A percentile compares a stretch with the other conserved stretches of the same genome.
These are phyloP conservation scores for Arvicanthis niloticus DNA, from an alignment of 2,113 vertebrate species.

Conservation along the genomic window DNA sequence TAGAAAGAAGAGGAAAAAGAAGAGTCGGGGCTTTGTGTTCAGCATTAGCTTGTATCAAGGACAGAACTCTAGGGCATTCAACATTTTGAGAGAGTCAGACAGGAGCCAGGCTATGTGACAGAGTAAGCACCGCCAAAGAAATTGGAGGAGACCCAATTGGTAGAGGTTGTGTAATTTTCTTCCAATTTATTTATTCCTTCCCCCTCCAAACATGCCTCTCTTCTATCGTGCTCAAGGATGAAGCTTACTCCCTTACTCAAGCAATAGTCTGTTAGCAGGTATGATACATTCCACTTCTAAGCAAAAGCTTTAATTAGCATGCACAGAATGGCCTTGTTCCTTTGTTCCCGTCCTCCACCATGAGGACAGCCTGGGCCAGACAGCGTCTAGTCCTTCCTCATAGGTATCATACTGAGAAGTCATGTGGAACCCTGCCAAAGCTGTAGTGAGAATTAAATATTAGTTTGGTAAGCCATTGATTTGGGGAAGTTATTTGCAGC, in stretches of 20 bases:
- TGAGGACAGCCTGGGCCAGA: slow-evolving; percentile 25
- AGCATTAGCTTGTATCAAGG: not conserved
- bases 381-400: not conserved
- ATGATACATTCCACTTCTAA: not conserved
- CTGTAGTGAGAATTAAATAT: not conserved
- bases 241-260: not conserved
- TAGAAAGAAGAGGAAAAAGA: not conserved
- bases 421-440: not conserved
- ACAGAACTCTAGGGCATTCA: not conserved
- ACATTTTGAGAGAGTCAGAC: not conserved
- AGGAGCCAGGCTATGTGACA: not conserved
- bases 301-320: slow-evolving; percentile 43
- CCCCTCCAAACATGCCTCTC: not conserved
- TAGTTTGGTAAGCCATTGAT: not conserved
- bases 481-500: not conserved
- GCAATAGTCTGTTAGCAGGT: not conserved
- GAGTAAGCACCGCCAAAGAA: not conserved
- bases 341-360: not conserved
- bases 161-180: not conserved
- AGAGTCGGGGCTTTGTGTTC: not conserved
- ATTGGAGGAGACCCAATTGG: not conserved
- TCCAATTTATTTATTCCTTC: not conserved
- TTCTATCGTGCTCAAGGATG: not conserved
- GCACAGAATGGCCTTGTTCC: not conserved
- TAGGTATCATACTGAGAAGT: not conserved